Base-by-base conservation (phyloP, 2,113 vertebrate species). In the Chionis minor region DNA sequence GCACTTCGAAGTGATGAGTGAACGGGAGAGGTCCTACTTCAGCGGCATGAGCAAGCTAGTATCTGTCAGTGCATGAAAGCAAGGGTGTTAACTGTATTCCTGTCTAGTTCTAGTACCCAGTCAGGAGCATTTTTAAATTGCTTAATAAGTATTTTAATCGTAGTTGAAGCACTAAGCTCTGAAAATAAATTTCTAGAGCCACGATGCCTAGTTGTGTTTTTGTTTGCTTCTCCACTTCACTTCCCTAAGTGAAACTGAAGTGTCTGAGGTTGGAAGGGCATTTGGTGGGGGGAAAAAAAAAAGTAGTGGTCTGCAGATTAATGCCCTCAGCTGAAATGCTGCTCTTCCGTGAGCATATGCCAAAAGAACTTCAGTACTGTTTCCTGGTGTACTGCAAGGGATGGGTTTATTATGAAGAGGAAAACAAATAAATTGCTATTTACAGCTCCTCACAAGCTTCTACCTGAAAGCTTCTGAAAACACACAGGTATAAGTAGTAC, bases 1-100 rank as follows among this genome's bases (percentile, higher is more conserved):
- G n/a, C 99, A 99, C 85, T 99, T 99, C 23, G 99, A 99, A 97
- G 85, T 98, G 93, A 99, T 99, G 99, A 99, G 99, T 23, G 99
- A 99, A 56, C 85, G 99, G n/a, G 99, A 99, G 93, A 98, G 97
- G 81, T 98, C 99, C 51, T 99, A 99, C 97, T 99, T 99, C 98
- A 99, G 96, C 6, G 99, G 99, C 94, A 98, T 99, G 96, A 99
- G 99, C 97, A 99, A 99, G 91, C 93, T 98, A 14, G 97, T 99
- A 30, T 99, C 98, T 26, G 99, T 98, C 87, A 98, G 98, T 80
- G 99, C 98, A 80, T 99, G 98, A 99, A 90, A 24, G 45, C 32
- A 33, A 21, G 54, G 21, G 27, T 62, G 30, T 77, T 44, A 51
- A 7, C 14, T 67, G 23, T 49, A 17, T 78, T 27, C 45, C 28